Conservation (phyloP, 2,113 vertebrate genomes). For the Chloropsis hardwickii region DNA sequence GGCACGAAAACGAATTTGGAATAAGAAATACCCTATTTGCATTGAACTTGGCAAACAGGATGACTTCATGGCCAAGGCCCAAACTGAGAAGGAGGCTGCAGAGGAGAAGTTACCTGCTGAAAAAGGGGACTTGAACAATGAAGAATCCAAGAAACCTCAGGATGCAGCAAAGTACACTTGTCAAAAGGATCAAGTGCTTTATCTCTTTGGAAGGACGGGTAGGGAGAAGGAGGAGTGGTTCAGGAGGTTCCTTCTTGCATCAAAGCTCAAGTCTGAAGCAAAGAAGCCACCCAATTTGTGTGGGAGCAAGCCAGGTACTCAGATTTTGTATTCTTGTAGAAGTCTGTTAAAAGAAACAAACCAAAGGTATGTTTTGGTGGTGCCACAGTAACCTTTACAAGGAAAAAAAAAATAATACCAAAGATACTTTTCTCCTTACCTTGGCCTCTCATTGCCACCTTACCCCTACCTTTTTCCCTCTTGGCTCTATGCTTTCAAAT, state of each 20-base stretch:
- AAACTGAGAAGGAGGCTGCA: constrained; percentile 75
- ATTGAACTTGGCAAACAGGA: constrained; percentile 93
- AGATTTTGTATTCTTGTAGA: background rate
- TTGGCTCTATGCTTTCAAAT: background rate
- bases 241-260: constrained; percentile 85
- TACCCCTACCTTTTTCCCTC: background rate
- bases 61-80: constrained; percentile 94
- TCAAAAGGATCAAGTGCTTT: constrained; percentile 85
- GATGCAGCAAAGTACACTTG: constrained; percentile 60
- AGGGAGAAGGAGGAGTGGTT: constrained; percentile 99
- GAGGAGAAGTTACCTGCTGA: constrained; percentile 78
- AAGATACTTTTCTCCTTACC: background rate
- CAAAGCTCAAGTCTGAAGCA: constrained; percentile 80
- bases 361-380: background rate
- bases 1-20: constrained; percentile 95
- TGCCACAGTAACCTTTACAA: background rate
- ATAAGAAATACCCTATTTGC: constrained; percentile 98
- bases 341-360: background rate
- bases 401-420: background rate
- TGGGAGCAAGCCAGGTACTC: constrained; percentile 82
- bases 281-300: constrained; percentile 73
- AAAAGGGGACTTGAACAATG: constrained; percentile 69
- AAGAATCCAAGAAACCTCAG: constrained; percentile 79
- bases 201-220: constrained; percentile 94
- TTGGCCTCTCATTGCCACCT: background rate